Base-by-base conservation (phyloP, 2,888 invertebrate species). In the Drosophila mimetica region DNA sequence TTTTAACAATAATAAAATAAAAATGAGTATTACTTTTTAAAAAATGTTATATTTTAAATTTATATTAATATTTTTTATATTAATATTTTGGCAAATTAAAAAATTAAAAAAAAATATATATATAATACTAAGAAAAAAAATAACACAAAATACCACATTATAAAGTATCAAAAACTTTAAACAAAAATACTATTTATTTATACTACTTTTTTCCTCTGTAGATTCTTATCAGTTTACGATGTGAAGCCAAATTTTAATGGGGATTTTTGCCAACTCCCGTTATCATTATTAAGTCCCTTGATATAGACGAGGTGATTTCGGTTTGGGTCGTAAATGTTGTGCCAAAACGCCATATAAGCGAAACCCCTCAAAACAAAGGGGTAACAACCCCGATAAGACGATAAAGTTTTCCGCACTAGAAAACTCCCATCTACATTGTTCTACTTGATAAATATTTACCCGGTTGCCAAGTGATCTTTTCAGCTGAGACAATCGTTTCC, bases 201-300 rank as follows among this genome's bases (percentile, higher is more conserved):
- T n/a, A n/a, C n/a, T n/a, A n/a, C n/a, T 13, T 61, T 46, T 28
- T 61, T n/a, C 3, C 16, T 6, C 46, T 61, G 60, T 39, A 39
- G 16, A n/a, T 30, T 18, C 22, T 54, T 75, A 75, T 78, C 71
- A 53, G 37, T 46, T 60, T 16, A 46, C 11, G 32, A 39, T 48
- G 50, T 53, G 16, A 22, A 64, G 30, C 57, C 39, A 37, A 48
- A 47, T 41, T 66, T 61, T 52, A 46, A 36, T 58, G 28, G 46
- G 50, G 52, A 22, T 64, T 66, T 44, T 65, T 44, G 67, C n/a
- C 57, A 54, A 46, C 36, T 42, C 7, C 25, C 28, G 52, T 83
- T 86, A 79, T 86, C 79, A 37, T 37, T 50, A 34, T 46, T 69
- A 63, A 69, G 59, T 22, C 54, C 41, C 51, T 60, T 80, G 61